Base-by-base conservation (phyloP, 2,113 vertebrate genomes). In the Meles meles region DNA sequence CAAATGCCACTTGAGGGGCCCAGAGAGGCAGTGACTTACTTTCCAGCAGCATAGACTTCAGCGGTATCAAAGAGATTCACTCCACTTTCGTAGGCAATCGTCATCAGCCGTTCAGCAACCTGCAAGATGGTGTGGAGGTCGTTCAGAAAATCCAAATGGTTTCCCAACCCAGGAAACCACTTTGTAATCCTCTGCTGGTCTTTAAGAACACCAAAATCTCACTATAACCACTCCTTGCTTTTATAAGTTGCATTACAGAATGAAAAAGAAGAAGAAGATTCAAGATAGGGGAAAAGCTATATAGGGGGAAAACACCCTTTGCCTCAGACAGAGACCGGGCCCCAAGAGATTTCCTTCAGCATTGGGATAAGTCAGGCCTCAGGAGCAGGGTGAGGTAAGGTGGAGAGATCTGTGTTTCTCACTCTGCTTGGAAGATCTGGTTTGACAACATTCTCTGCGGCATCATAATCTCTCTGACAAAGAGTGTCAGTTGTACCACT, bases 41-140 rank as follows among this genome's bases (percentile, higher is more conserved):
- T 99, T 97, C 99, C 99, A 0, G 99, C 99, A 0, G 99, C 99
- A 0, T 99, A 99, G 94, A 99, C 99, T 98, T 99, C 99, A 0
- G 99, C 99, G 0, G 99, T 99, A 98, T 99, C 99, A 6, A 99
- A 99, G 65, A 99, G 99, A 98, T 99, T 99, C 87, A 99, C 99
- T 5, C 99, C 99, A 9, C 99, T 99, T 94, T 99, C 99, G 2
- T 99, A 99, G 61, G 99, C 99, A 0, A 99, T 99, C 1, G 99
- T 99, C 99, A 99, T 99, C 96, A 99, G 98, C 98, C 99, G 99
- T 97, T 99, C 99, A 2, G 99, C 99, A 95, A 99, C 99, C 99
- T 99, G 88, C 81, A 29, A 82, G 85, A 17, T 37, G 42, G 82
- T 2, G 21, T 31, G 23, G 34, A n/a, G 74, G 87, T 83, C 74